phyloP scores from a whole-genome alignment of 2,113 vertebrate species.

The Sinocyclocheilus rhinocerous region DNA sequence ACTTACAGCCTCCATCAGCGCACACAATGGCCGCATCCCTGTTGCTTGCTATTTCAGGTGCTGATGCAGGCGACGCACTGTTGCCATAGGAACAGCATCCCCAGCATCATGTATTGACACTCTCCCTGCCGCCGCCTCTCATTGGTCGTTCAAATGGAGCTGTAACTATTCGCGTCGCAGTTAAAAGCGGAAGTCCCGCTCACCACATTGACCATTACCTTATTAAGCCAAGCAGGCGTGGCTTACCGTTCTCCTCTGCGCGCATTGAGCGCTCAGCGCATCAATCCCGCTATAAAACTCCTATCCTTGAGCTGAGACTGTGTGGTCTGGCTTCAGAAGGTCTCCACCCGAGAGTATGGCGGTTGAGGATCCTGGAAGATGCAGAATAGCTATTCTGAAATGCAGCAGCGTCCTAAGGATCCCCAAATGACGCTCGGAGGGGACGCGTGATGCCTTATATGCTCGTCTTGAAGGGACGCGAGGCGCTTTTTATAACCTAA shows the following conservation, averaged over 20 bases:
- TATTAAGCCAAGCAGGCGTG: conserved; percentile 26
- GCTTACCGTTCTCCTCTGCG: conserved; percentile 45
- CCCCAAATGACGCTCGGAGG: conserved; percentile 13
- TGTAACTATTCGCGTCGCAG: conserved; percentile 57
- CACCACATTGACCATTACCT: background rate
- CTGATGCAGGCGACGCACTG: conserved; percentile 35
- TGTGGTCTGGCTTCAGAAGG: conserved; percentile 71
- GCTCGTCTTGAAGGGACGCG: background rate
- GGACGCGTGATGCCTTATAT: background rate
- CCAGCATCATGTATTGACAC: conserved; percentile 64
- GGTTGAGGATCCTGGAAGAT: conserved; percentile 55
- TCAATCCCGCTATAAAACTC: conserved; percentile 43
- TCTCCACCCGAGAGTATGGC: conserved; percentile 82
- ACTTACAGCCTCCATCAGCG: background rate
- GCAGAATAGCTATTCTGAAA: conserved; percentile 50
- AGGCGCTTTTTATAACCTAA: background rate
- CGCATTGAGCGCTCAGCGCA: conserved; percentile 37
- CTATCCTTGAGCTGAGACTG: conserved; percentile 73
- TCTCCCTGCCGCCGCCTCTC: conserved; percentile 51
- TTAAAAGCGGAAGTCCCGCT: conserved; percentile 39
- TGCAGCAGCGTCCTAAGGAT: conserved; percentile 15
- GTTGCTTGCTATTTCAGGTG: conserved; percentile 50
- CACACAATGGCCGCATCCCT: conserved; percentile 25
- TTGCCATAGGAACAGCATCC: conserved; percentile 79
- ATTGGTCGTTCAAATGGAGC: conserved; percentile 65